Conservation (phyloP, 2,888 invertebrate species). For the Sphaerophoria taeniata region DNA sequence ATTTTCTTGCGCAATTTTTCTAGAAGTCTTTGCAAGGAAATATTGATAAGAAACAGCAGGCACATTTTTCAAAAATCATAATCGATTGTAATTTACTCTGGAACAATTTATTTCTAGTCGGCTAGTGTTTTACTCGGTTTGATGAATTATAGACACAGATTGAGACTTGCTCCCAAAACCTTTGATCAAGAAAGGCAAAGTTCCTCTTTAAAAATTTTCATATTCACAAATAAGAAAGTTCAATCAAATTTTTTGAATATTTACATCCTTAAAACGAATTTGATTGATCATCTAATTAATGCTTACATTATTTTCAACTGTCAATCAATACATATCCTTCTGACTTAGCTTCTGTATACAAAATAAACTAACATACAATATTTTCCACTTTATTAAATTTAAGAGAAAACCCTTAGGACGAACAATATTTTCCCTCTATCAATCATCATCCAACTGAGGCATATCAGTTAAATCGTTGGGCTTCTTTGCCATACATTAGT, state of each 20-base stretch:
- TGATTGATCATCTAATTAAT: conserved; percentile 67
- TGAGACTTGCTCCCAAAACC: too few relatives aligned
- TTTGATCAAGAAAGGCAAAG: too few relatives aligned
- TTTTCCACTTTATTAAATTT: not conserved
- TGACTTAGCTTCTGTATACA: conserved; percentile 12
- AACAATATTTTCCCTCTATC: conserved; percentile 17
- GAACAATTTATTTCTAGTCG: too few relatives aligned
- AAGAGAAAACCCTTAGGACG: not conserved
- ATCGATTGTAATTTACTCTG: too few relatives aligned
- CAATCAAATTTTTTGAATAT: conserved; percentile 35
- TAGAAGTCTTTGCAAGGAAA: too few relatives aligned
- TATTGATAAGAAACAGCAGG: too few relatives aligned
- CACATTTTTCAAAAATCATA: too few relatives aligned
- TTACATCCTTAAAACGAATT: conserved; percentile 44
- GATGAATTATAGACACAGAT: too few relatives aligned
- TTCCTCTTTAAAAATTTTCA: not conserved
- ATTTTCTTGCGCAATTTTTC: too few relatives aligned
- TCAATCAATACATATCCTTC: conserved; percentile 22
- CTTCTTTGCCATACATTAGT: not conserved
- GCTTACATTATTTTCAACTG: conserved; percentile 53
- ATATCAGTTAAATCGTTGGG: not conserved
- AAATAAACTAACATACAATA: not conserved
- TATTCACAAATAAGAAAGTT: not conserved
- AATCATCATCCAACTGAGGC: not conserved
- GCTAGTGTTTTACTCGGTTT: too few relatives aligned